phyloP scores from a whole-genome alignment of 1,140 invertebrate species.

The Aphelinus atriplicis region DNA sequence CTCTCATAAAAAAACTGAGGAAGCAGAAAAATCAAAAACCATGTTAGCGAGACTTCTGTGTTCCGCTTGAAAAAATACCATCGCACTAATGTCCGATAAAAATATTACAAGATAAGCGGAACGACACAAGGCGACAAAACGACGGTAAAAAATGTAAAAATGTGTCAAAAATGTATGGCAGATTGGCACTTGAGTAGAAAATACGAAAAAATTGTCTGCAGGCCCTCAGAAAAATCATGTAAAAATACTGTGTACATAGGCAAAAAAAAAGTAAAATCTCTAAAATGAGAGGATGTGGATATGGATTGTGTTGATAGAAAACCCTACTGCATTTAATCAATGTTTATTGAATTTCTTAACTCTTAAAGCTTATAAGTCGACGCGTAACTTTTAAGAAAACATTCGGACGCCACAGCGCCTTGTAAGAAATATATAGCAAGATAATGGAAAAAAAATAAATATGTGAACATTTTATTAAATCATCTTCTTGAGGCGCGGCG shows the following conservation, averaged over 20 bases:
- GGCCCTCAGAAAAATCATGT: too few relatives aligned
- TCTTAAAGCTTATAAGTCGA: conserved; percentile 1
- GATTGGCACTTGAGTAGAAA: conserved; percentile 36
- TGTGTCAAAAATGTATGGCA: conserved; percentile 27
- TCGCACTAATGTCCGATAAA: not conserved
- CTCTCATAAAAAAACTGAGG: not conserved
- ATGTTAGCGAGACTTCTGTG: conserved; percentile 1
- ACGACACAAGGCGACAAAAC: conserved; percentile 2
- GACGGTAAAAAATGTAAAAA: conserved; percentile 25
- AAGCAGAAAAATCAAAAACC: not conserved
- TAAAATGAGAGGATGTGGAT: too few relatives aligned
- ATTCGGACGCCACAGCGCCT: too few relatives aligned
- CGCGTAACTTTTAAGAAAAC: conserved; percentile 2
- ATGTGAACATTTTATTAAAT: too few relatives aligned
- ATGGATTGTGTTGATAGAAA: not conserved
- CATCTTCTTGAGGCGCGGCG: not conserved
- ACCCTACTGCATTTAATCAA: not conserved
- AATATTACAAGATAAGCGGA: conserved; percentile 7
- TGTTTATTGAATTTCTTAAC: not conserved
- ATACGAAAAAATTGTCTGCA: conserved; percentile 8
- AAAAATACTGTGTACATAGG: too few relatives aligned
- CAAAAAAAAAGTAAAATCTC: too few relatives aligned
- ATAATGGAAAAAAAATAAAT: too few relatives aligned
- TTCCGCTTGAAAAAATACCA: not conserved
- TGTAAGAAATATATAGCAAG: too few relatives aligned